Evolutionary conservation across 2,113 vertebrate species (phyloP), one percentile per base, ranked within the genome.

Genomic region (Puntigrus tetrazona): DNA sequence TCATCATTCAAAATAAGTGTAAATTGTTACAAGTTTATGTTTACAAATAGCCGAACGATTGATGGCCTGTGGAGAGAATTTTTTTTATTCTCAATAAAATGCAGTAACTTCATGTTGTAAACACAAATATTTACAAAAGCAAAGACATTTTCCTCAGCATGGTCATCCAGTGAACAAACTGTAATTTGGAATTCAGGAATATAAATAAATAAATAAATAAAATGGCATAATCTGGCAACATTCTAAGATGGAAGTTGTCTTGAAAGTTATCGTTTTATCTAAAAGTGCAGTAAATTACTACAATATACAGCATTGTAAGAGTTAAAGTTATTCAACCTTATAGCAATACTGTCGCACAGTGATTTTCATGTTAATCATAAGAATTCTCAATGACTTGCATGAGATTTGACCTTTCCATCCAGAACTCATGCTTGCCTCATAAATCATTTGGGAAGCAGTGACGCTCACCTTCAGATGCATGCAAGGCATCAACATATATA

Each of bases 381-480:
- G 6, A 14, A 25, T 72, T 43, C 11, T 27, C 67, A 72, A 38
- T 38, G n/a, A 43, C 38, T 45, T 45, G 38, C n/a, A 41, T 63
- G 36, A 67, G 25, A 67, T 50, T 47, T 34, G 10, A 36, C 75
- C 75, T 57, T 77, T 77, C 20, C 1, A 55, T 55, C 7, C 13
- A 29, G 76, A 55, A 50, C 72, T 77, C 31, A 88, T 85, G 86
- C 82, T 82, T 91, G 86, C 74, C 89, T 89, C 88, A 93, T 94
- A 91, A 92, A 93, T 94, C 89, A 91, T 91, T 90, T 86, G 86
- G 84, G 85, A 79, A 38, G 81, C 59, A 70, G 90, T 90, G 91
- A 92, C 89, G 89, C 78, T 91, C 92, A 85, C 89, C 87, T 82
- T 92, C 91, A 91, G 92, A 93, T 93, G 92, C 89, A 41, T 87